Conservation (phyloP, 2,797 vertebrate genomes). For the Tapirus indicus region DNA sequence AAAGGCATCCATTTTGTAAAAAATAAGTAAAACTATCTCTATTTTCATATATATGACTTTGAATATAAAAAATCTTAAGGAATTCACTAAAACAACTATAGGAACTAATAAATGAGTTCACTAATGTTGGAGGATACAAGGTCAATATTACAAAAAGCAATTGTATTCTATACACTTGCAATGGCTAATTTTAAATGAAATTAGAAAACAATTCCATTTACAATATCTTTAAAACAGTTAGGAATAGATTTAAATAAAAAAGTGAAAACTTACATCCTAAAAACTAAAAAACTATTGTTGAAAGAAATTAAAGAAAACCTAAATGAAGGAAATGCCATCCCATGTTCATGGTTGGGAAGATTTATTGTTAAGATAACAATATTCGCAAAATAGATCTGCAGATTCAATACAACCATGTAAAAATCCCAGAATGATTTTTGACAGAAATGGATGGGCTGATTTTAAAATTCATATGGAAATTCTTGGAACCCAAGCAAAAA, state of each 20-base stretch:
- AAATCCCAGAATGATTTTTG: neutral
- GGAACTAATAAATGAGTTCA: neutral
- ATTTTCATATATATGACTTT: neutral
- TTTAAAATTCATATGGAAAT: neutral
- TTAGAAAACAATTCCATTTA: neutral
- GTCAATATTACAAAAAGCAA: neutral
- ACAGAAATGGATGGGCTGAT: neutral
- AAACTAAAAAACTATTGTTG: neutral
- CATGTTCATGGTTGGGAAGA: neutral
- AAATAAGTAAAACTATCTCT: neutral
- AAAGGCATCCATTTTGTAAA: neutral
- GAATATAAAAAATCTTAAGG: neutral
- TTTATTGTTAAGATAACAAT: neutral
- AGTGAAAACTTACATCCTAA: neutral
- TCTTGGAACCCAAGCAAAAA: neutral
- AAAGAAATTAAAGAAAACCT: neutral
- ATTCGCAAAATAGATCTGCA: neutral
- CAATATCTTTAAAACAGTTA: neutral
- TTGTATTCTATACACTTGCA: neutral
- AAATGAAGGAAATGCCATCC: neutral
- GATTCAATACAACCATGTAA: neutral
- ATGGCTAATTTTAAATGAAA: neutral
- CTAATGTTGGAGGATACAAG: neutral
- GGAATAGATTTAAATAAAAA: neutral
- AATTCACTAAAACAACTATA: neutral